Evolutionary conservation across 2,113 vertebrate genomes (phyloP).

Genomic region (Anolis sagrei): DNA sequence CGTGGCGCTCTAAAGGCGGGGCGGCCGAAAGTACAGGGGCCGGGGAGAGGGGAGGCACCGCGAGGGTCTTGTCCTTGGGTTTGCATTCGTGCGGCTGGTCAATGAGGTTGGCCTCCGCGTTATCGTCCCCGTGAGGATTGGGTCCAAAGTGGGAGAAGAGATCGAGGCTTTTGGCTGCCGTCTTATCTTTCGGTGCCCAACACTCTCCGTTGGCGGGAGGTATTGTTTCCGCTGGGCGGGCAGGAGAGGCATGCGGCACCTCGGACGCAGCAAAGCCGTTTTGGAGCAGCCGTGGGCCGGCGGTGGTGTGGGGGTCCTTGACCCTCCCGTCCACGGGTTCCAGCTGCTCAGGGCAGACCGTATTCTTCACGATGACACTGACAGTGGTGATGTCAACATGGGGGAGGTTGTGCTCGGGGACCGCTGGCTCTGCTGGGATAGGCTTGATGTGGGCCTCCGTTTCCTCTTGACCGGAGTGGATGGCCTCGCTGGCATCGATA

Average conservation of each 20-base stretch:
- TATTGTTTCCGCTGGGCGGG: not conserved
- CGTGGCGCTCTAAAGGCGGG: slow-evolving; percentile 30
- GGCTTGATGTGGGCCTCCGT: slow-evolving; percentile 74
- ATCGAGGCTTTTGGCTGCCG: slow-evolving; percentile 62
- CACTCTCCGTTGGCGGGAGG: slow-evolving; percentile 61
- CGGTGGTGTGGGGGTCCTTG: slow-evolving; percentile 44
- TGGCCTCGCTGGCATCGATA: slow-evolving; percentile 94
- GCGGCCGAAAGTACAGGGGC: slow-evolving; percentile 44
- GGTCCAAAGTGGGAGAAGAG: slow-evolving; percentile 76
- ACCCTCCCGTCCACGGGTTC: slow-evolving; percentile 60
- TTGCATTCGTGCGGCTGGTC: slow-evolving; percentile 58
- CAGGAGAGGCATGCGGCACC: slow-evolving; percentile 30
- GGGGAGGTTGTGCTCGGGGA: slow-evolving; percentile 65
- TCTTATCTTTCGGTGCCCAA: slow-evolving; percentile 72
- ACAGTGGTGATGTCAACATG: slow-evolving; percentile 83
- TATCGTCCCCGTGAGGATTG: slow-evolving; percentile 37
- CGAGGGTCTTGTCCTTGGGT: slow-evolving; percentile 55
- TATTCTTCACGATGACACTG: slow-evolving; percentile 97
- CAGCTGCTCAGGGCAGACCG: slow-evolving; percentile 81
- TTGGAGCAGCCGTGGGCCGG: slow-evolving; percentile 64
- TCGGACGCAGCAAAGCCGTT: slow-evolving; percentile 77
- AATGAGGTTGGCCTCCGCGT: slow-evolving; percentile 30
- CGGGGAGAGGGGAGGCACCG: slow-evolving; percentile 62
- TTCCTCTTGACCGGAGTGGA: slow-evolving; percentile 87
- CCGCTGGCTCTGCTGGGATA: slow-evolving; percentile 58